These are phyloP conservation scores for Aleiodes alternator DNA, from an alignment of 2,888 invertebrate species.

Conservation along the genomic window DNA sequence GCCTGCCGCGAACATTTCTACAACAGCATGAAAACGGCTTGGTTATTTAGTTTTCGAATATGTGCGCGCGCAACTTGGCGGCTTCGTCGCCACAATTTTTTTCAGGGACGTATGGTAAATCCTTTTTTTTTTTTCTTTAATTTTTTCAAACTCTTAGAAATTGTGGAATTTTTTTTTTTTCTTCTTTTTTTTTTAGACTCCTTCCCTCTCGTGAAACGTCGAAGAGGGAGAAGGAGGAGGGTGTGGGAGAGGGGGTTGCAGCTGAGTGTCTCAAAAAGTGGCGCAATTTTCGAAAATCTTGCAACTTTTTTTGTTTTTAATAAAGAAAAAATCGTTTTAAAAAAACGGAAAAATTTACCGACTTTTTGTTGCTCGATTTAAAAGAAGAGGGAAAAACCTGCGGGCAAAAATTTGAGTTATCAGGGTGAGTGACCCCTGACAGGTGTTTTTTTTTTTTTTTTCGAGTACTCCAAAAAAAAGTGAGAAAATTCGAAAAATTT, in stretches of 20 bases:
- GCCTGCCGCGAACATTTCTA: slow-evolving; percentile 71
- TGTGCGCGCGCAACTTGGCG: slow-evolving; percentile 74
- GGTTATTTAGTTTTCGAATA: slow-evolving; percentile 63
- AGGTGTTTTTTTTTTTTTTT: slow-evolving; percentile 4
- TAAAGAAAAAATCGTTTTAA: neutral
- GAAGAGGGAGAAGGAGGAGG: neutral
- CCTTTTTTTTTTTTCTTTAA: slow-evolving; percentile 5
- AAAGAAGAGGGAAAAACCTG: neutral
- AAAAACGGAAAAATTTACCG: neutral
- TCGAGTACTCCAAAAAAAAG: neutral
- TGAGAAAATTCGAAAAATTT: neutral
- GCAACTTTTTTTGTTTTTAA: too few species aligned
- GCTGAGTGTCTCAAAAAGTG: slow-evolving; percentile 22
- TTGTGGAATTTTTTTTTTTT: neutral
- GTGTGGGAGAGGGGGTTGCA: neutral
- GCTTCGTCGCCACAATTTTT: slow-evolving; percentile 69
- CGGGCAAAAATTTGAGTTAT: slow-evolving; percentile 9
- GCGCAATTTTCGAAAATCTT: neutral
- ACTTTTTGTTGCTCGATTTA: neutral
- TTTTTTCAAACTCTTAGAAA: neutral
- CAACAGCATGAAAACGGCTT: slow-evolving; percentile 69
- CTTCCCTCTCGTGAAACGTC: too few species aligned
- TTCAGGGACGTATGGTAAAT: slow-evolving; percentile 64
- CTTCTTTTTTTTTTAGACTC: too few species aligned
- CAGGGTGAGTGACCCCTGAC: slow-evolving; percentile 34